Base-by-base conservation (phyloP, 2,797 vertebrate species). In the Bucorvus abyssinicus region DNA sequence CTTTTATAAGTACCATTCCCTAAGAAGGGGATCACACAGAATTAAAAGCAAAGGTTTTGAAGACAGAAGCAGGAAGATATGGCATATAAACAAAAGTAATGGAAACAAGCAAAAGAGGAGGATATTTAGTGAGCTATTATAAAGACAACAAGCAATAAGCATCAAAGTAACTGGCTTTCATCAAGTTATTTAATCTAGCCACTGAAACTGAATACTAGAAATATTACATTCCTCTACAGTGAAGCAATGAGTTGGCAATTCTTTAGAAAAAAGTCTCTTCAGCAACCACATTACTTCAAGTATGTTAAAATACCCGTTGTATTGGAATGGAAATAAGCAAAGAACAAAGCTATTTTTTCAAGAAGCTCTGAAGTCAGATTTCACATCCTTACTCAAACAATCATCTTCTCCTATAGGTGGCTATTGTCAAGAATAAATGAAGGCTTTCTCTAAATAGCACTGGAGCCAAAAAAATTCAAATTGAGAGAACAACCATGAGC, bases 121-220 rank as follows among this genome's bases (percentile, higher is more conserved):
- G 63, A 82, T 88, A 94, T 91, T 85, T 81, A 78, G 65, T 52
- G 27, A 94, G 47, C 10, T 18, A 42, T 55, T 49, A 75, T 7
- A 77, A 86, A 69, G 38, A 71, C 76, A 91, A 94, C 79, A 91
- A 93, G 85, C 23, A 93, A 45, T 5, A 81, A 40, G 40, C 59
- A 42, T 79, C 78, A 82, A 84, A 88, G 70, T 49, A 93, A 65
- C 56, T 67, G 17, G 26, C 44, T 96, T 94, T 91, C 83, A 94
- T 79, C 77, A 82, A 82, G 87, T 94, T 90, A 93, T 57, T 94
- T 90, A 91, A 96, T 94, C 91, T 94, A 96, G 87, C 84, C 63
- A 69, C 67, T 84, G 14, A 73, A 93, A n/a, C 26, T 16, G 40
- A 83, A 95, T 80, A 87, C 90, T 91, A 94, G 92, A 96, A 94